A percentile compares a stretch with the other conserved stretches of the same genome.
phyloP scores from a whole-genome alignment of 1,140 invertebrate genomes.

The Aphidius gifuensis region DNA sequence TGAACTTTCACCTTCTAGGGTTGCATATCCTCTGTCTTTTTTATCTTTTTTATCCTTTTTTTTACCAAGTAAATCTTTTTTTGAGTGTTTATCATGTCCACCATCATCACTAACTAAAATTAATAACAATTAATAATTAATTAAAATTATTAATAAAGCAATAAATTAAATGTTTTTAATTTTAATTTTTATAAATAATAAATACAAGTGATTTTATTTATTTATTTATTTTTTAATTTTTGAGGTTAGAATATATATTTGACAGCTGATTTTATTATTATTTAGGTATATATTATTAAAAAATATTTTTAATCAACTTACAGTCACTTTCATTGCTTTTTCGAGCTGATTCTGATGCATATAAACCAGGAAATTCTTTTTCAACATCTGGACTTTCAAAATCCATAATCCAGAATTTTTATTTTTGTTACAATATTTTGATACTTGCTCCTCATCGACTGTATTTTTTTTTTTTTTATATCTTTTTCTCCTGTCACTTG shows the following conservation, averaged over 20 bases:
- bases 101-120: slow-evolving; percentile 70
- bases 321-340: slow-evolving; percentile 83
- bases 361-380: slow-evolving; percentile 86
- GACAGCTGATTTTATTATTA: no score
- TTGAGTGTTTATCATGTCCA: slow-evolving; percentile 70
- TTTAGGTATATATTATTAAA: no score
- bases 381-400: slow-evolving; percentile 88
- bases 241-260: background rate
- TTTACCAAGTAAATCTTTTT: slow-evolving; percentile 72
- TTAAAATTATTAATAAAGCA: background rate
- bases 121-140: slow-evolving; percentile 11
- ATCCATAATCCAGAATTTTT: slow-evolving; percentile 63
- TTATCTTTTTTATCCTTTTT: slow-evolving; percentile 79
- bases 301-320: slow-evolving; percentile 53
- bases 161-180: background rate
- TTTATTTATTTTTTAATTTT: slow-evolving; percentile 10
- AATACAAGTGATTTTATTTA: no score
- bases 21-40: slow-evolving; percentile 84
- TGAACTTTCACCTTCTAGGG: slow-evolving; percentile 88
- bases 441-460: no score
- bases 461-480: no score
- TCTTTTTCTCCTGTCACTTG: no score
- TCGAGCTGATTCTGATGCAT: slow-evolving; percentile 72
- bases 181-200: no score
- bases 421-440: background rate